Evolutionary conservation across 2,888 invertebrate genomes (phyloP).

Genomic region (Palloptera scutellata): DNA sequence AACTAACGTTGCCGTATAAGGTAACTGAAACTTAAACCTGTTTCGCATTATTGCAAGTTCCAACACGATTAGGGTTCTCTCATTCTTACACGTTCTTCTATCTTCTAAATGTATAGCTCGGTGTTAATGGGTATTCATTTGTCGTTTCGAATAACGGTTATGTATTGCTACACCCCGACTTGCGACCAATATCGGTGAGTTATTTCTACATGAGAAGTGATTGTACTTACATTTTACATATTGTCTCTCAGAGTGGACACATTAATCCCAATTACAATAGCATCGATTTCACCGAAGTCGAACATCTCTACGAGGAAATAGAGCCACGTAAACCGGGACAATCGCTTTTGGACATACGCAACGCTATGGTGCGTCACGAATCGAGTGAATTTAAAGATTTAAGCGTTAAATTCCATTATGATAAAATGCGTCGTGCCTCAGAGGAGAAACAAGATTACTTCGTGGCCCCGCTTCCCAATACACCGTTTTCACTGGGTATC

Average conservation of each 20-base stretch:
- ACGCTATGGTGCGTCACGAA: conserved; percentile 75
- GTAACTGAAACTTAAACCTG: conserved; percentile 64
- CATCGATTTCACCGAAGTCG: conserved; percentile 94
- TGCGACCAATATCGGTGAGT: conserved; percentile 82
- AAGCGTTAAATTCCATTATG: conserved; percentile 82
- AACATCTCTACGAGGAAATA: conserved; percentile 78
- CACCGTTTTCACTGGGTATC: conserved; percentile 87
- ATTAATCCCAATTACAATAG: conserved; percentile 95
- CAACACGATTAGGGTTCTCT: too few relatives aligned
- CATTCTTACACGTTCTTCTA: not conserved
- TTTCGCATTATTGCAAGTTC: too few relatives aligned
- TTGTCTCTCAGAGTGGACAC: conserved; percentile 45
- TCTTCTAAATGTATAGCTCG: conserved; percentile 70
- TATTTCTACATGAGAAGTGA: not conserved
- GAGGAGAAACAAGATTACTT: conserved; percentile 84
- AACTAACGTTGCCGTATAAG: conserved; percentile 89
- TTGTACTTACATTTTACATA: not conserved
- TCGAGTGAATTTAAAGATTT: conserved; percentile 73
- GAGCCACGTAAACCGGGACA: conserved; percentile 73
- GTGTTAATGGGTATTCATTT: conserved; percentile 96
- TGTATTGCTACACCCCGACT: conserved; percentile 91
- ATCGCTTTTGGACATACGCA: conserved; percentile 68
- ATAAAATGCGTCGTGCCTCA: conserved; percentile 83
- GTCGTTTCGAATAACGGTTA: conserved; percentile 97
- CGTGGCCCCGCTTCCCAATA: conserved; percentile 80